phyloP scores from a whole-genome alignment of 2,797 vertebrate species.

The Luscinia megarhynchos region DNA sequence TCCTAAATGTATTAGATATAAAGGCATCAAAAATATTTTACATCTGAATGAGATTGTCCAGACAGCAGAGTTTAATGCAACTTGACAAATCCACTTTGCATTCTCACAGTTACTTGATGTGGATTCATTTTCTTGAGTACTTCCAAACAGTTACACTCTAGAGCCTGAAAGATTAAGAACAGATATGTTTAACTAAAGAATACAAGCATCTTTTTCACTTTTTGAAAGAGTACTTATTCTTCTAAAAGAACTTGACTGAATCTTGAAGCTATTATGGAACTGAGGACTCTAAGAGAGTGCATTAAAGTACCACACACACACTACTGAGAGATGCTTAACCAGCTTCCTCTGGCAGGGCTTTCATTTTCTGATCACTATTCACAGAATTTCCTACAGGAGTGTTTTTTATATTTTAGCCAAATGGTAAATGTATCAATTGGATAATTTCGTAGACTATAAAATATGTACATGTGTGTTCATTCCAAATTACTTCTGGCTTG shows the following conservation, averaged over 20 bases:
- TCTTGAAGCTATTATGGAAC: conserved; percentile 26
- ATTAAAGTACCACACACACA: background rate
- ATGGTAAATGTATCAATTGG: background rate
- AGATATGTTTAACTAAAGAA: background rate
- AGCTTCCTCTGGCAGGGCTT: background rate
- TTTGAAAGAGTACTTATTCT: background rate
- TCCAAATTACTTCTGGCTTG: conserved; percentile 39
- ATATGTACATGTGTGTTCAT: background rate
- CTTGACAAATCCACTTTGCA: background rate
- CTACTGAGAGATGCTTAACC: background rate
- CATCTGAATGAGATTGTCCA: background rate
- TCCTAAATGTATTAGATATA: background rate
- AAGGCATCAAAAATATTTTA: background rate
- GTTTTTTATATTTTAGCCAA: conserved; percentile 3
- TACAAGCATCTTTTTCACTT: background rate
- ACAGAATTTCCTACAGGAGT: background rate
- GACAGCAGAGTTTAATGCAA: background rate
- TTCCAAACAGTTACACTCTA: background rate
- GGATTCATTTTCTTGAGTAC: background rate
- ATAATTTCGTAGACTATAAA: conserved; percentile 51
- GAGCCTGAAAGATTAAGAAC: background rate
- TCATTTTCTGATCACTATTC: conserved; percentile 18
- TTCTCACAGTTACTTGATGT: background rate
- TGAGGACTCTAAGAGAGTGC: background rate
- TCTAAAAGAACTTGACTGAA: conserved; percentile 6